These are phyloP conservation scores for Semaprochilodus insignis DNA, from an alignment of 2,797 vertebrate species.

Conservation along the genomic window DNA sequence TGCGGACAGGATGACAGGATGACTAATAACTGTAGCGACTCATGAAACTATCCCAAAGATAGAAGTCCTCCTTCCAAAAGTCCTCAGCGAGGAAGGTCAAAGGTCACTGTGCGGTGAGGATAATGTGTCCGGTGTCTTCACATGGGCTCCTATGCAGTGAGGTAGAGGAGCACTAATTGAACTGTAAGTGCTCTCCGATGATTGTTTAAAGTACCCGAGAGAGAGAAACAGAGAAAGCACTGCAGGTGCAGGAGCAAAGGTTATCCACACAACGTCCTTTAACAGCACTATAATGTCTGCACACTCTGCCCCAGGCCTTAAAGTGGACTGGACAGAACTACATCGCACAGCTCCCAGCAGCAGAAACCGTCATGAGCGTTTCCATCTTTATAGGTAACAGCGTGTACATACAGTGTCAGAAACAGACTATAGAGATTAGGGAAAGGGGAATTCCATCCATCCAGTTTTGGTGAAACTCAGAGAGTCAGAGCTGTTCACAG, in stretches of 20 bases:
- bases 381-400: background rate
- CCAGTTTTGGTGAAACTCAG: too few relatives aligned
- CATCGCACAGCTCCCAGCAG: background rate
- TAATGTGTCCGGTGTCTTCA: background rate
- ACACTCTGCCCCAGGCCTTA: background rate
- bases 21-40: background rate
- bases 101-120: background rate
- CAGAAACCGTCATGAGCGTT: background rate
- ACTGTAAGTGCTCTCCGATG: slow-evolving; percentile 12
- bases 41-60: background rate
- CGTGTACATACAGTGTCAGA: too few relatives aligned
- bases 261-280: background rate
- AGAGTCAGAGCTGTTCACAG: too few relatives aligned
- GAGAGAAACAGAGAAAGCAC: background rate
- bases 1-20: background rate
- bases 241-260: background rate
- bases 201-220: slow-evolving; percentile 19
- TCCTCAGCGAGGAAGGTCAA: background rate
- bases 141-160: background rate
- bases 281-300: background rate
- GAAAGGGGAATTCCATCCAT: too few relatives aligned
- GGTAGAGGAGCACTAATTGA: slow-evolving; percentile 12
- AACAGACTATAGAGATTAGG: too few relatives aligned
- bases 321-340: background rate
- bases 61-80: background rate